Conservation (phyloP, 2,113 vertebrate species). For the Stomatorhinus ivindoensis region DNA sequence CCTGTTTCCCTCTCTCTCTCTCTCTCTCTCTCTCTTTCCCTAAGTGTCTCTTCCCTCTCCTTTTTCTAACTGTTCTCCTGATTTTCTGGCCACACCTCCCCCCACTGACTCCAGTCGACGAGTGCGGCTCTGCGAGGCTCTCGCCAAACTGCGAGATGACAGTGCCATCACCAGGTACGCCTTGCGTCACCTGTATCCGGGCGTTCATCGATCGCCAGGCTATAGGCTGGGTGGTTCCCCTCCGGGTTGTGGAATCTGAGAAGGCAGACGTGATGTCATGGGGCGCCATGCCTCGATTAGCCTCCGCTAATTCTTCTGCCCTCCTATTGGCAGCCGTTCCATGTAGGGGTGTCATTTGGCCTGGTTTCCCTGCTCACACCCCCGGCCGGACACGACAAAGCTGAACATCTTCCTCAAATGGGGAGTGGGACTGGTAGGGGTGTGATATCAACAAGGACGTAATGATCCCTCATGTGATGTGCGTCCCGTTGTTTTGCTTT, state of each 20-base stretch:
- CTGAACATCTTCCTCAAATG: not conserved
- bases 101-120: not conserved
- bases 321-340: not conserved
- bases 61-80: constrained; percentile 9
- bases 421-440: not conserved
- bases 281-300: constrained; percentile 4
- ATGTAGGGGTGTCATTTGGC: not conserved
- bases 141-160: not conserved
- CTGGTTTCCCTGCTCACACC: not conserved
- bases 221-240: not conserved
- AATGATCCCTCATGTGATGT: not conserved
- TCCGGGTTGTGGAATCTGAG: constrained; percentile 15
- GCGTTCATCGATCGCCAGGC: constrained; percentile 30
- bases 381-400: not conserved
- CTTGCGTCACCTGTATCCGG: constrained; percentile 33
- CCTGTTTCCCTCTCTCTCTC: not conserved
- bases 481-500: not conserved
- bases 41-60: constrained; percentile 8
- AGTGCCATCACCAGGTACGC: constrained; percentile 5
- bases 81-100: not conserved
- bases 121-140: not conserved
- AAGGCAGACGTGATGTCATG: constrained; percentile 21
- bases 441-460: not conserved
- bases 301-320: not conserved
- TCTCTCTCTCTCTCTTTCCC: not conserved